Conservation (phyloP, 2,888 invertebrate species). For the Celastrina argiolus region DNA sequence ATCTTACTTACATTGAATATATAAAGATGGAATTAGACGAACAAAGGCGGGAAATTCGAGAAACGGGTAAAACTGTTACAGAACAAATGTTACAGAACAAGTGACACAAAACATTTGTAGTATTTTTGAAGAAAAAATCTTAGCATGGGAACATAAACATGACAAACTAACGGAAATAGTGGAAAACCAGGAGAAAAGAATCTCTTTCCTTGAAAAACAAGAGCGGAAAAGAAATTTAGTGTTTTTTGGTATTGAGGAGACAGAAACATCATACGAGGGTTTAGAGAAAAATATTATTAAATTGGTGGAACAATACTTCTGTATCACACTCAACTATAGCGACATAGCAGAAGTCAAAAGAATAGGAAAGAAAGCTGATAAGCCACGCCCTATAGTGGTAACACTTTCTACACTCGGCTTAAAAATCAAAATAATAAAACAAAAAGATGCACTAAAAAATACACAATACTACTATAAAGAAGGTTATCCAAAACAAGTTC, state of each 20-base stretch:
- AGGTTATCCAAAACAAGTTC: slow-evolving; percentile 31
- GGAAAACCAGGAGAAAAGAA: too few relatives aligned
- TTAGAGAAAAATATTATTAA: too few relatives aligned
- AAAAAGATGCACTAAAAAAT: slow-evolving; percentile 18
- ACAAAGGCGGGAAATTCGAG: background rate
- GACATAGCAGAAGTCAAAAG: too few relatives aligned
- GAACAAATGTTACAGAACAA: slow-evolving; percentile 19
- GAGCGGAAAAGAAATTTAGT: too few relatives aligned
- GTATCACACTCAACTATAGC: too few relatives aligned
- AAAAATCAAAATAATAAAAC: slow-evolving; percentile 22
- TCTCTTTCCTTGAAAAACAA: too few relatives aligned
- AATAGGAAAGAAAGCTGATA: too few relatives aligned
- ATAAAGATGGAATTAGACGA: background rate
- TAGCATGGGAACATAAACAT: slow-evolving; percentile 27
- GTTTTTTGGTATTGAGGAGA: too few relatives aligned
- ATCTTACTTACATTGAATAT: too few relatives aligned
- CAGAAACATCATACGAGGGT: too few relatives aligned
- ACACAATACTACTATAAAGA: slow-evolving; percentile 32
- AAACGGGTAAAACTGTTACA: too few relatives aligned
- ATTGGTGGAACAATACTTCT: too few relatives aligned
- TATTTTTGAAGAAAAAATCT: slow-evolving; percentile 31
- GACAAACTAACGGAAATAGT: slow-evolving; percentile 26
- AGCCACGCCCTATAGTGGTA: slow-evolving; percentile 22
- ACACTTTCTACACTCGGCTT: slow-evolving; percentile 24
- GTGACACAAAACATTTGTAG: slow-evolving; percentile 32